A percentile compares a stretch with the other conserved stretches of the same genome.
phyloP scores from a whole-genome alignment of 2,797 vertebrate genomes.

The Acanthurus lineatus region DNA sequence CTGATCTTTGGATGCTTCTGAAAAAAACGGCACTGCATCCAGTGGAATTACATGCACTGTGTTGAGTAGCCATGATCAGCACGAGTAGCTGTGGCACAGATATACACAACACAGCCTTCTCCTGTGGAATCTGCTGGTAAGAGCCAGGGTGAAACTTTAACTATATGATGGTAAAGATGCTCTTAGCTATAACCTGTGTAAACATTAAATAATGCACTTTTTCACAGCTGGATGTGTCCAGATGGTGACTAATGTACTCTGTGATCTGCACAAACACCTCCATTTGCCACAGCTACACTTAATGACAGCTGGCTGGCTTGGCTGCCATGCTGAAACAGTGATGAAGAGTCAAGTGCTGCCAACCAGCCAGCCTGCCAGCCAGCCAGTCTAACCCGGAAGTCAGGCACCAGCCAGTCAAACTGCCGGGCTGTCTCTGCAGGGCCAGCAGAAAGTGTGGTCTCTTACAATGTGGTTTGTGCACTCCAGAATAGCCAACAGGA shows the following conservation, averaged over 20 bases:
- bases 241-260: conserved; percentile 45
- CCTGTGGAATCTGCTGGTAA: background rate
- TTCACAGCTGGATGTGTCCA: conserved; percentile 36
- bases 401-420: conserved; percentile 64
- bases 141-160: background rate
- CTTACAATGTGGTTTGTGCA: conserved; percentile 58
- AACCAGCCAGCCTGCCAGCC: conserved; percentile 15
- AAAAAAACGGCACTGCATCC: no score
- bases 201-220: conserved; percentile 36
- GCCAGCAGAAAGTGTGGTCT: conserved; percentile 62
- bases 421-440: conserved; percentile 52
- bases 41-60: no score
- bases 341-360: conserved; percentile 48
- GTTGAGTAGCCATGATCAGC: no score
- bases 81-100: no score
- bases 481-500: conserved; percentile 59
- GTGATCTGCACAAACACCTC: conserved; percentile 47
- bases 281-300: conserved; percentile 46
- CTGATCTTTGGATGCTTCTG: no score
- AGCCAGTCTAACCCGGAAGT: conserved; percentile 49
- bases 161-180: conserved; percentile 4
- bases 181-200: conserved; percentile 1
- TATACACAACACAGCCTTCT: no score
- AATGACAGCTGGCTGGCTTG: conserved; percentile 49
- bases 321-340: conserved; percentile 52